A percentile compares a stretch with the other conserved stretches of the same genome.
Conservation (phyloP, 2,113 vertebrate species). For the Stigmatopora nigra region DNA sequence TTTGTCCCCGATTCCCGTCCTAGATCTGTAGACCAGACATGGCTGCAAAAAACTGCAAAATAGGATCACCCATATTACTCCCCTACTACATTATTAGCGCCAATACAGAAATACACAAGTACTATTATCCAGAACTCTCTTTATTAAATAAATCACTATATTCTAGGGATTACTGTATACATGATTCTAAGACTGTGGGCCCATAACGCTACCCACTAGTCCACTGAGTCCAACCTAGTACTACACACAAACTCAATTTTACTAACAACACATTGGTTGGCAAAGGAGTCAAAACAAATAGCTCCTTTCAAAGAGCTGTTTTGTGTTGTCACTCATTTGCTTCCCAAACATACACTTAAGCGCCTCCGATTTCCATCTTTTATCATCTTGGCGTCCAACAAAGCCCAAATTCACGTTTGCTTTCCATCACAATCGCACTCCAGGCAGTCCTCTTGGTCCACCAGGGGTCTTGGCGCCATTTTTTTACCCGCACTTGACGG, state of each 20-base stretch:
- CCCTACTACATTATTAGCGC: too few relatives aligned
- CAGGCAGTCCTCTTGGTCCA: conserved; percentile 46
- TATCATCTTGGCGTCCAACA: conserved; percentile 57
- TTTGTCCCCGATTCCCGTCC: too few relatives aligned
- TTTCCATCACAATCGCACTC: conserved; percentile 54
- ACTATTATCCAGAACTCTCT: too few relatives aligned
- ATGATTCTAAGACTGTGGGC: too few relatives aligned
- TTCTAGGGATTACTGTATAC: too few relatives aligned
- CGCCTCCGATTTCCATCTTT: conserved; percentile 49
- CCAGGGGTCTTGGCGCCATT: neutral
- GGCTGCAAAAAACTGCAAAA: too few relatives aligned
- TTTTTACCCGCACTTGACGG: too few relatives aligned
- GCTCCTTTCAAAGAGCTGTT: conserved; percentile 56
- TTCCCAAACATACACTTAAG: conserved; percentile 61
- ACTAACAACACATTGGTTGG: conserved; percentile 21
- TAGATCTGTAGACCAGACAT: too few relatives aligned
- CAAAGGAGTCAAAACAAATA: conserved; percentile 31
- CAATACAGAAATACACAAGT: too few relatives aligned
- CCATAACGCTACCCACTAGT: too few relatives aligned
- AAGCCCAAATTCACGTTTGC: conserved; percentile 58
- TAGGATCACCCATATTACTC: too few relatives aligned
- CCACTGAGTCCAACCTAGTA: neutral
- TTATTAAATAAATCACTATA: too few relatives aligned
- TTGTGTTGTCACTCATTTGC: conserved; percentile 58
- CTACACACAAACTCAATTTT: conserved; percentile 19